Base-by-base conservation (phyloP, 2,888 invertebrate species). In the Stenurella melanura region DNA sequence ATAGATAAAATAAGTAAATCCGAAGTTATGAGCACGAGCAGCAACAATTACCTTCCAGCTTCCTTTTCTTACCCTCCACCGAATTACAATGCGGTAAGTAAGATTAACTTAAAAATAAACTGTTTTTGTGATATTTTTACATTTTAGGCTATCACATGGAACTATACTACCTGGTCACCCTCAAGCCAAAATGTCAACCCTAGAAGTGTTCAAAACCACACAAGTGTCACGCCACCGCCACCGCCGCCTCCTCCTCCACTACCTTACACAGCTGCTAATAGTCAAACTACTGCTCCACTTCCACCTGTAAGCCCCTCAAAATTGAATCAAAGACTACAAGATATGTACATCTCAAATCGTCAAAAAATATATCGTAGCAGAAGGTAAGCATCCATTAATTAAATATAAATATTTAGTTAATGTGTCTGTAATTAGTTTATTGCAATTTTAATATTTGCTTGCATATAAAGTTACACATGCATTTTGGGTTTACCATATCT, bases 231-330 rank as follows among this genome's bases (percentile, higher is more conserved):
- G 0, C 70, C 70, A 3, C 70, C 69, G 10, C 69, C 69, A 3
- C 70, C 69, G 10, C 69, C 69, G 18, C 26, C 56, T 18, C 70
- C 72, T 42, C 72, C 70, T 15, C 70, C 70, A 42, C 60, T 34
- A 34, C 64, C 64, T 12, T 64, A 64, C 11, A 0, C 38, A 19
- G 11, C 64, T 12, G 34, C 7, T n/a, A 67, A 1, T 26, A 15
- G 26, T 30, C 69, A 21, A 19, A n/a, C 21, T 1, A 18, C 42
- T n/a, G n/a, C 42, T n/a, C 15, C 70, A 60, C 17, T 34, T 12
- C 18, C 69, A 69, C 12, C 70, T 42, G 70, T n/a, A 12, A 60
- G 19, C 15, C 60, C 70, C 5, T 1, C 56, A 67, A 26, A 17
- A 9, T 10, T 30, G 6, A 17, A 42, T 11, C 42, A 38, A 11